Base-by-base conservation (phyloP, 2,888 invertebrate species). In the Camponotus fellah region DNA sequence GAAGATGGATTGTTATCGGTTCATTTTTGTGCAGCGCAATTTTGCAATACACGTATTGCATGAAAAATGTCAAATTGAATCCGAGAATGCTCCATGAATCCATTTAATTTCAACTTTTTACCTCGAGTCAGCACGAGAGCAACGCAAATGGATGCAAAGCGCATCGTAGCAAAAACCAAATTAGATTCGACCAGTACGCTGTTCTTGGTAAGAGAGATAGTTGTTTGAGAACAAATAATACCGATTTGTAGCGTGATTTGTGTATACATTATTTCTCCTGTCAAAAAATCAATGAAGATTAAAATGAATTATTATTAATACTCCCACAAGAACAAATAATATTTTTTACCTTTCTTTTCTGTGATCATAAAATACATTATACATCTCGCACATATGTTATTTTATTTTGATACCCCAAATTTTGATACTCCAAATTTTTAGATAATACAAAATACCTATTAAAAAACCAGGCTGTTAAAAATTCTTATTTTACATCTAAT, bases 131-230 rank as follows among this genome's bases (percentile, higher is more conserved):
- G 9, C 64, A 34, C 72, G 77, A 65, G 77, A 66, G 64, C 80
- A 74, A 69, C 74, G 65, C 64, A 81, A 81, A 86, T 75, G 76
- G 83, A 83, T 79, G 87, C 71, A 82, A 71, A 69, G 72, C 68
- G 77, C 62, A 46, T 83, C 56, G 76, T 76, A 71, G 74, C 71
- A 86, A 83, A 89, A 89, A 85, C 77, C 85, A 87, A 89, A 89
- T 89, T 88, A 88, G 85, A 87, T 85, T 72, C 80, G 56, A 76
- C 56, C 49, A 72, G 60, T 40, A 17, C 62, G 86, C 64, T 46
- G 58, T 62, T 76, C 76, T 60, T 76, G 14, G 37, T 40, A 68
- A 68, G 68, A 56, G 77, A 68, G 68, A 68, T 9, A 56, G 77
- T 68, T 66, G 56, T 56, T 77, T 53, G 53, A 66, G 68, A 26